phyloP scores from a whole-genome alignment of 1,140 invertebrate genomes.

The Pseudomyrmex cubaensis region DNA sequence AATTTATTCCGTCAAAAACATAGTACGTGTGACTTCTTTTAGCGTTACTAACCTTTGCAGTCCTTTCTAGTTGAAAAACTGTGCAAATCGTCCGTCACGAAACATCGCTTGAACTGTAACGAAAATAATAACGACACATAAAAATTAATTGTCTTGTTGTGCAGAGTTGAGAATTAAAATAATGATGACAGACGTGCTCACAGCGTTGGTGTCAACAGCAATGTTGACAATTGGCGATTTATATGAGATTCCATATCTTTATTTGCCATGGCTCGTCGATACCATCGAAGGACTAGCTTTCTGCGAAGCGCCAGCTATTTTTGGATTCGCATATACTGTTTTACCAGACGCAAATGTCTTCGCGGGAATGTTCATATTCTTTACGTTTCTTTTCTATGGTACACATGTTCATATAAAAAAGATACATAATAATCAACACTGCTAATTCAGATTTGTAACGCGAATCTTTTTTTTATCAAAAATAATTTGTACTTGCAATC shows the following conservation, averaged over 20 bases:
- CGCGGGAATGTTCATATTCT: constrained; percentile 67
- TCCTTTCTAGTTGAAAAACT: too few species aligned
- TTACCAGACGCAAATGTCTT: constrained; percentile 67
- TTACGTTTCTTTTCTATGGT: constrained; percentile 74
- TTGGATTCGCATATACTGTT: constrained; percentile 61
- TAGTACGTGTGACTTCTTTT: constrained; percentile 56
- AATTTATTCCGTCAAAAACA: constrained; percentile 74
- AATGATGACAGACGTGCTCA: constrained; percentile 66
- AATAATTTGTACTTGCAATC: constrained; percentile 15
- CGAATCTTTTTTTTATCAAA: neutral
- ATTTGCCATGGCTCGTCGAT: constrained; percentile 76
- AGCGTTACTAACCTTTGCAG: neutral
- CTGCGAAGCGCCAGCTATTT: constrained; percentile 71
- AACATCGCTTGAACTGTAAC: too few species aligned
- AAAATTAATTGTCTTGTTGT: constrained; percentile 23
- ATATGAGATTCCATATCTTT: constrained; percentile 73
- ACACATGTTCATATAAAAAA: constrained; percentile 36
- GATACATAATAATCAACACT: neutral
- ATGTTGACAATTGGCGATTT: constrained; percentile 72
- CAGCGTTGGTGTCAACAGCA: constrained; percentile 72
- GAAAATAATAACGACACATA: neutral
- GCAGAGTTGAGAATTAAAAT: constrained; percentile 73
- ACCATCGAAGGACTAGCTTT: constrained; percentile 73
- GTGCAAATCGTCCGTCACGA: too few species aligned
- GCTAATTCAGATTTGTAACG: neutral